Conservation (phyloP, 2,888 invertebrate genomes). For the Drosophila melanocephala region DNA sequence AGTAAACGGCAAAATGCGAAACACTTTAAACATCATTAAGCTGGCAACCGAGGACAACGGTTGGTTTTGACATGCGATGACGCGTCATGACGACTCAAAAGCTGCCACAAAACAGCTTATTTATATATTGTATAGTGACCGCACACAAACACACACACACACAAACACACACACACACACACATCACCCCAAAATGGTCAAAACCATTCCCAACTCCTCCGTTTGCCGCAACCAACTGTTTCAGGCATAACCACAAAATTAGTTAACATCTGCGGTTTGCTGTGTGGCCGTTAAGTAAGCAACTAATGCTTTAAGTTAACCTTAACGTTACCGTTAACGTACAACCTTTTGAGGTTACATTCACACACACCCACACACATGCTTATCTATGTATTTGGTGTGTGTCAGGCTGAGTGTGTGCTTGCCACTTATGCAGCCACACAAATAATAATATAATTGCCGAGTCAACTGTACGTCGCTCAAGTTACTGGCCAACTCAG, state of each 20-base stretch:
- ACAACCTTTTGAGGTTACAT: conserved; percentile 72
- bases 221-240: conserved; percentile 58
- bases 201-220: background rate
- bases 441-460: conserved; percentile 11
- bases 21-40: conserved; percentile 47
- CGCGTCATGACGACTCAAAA: conserved; percentile 63
- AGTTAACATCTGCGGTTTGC: conserved; percentile 74
- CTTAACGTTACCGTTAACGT: conserved; percentile 62
- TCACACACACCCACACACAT: background rate
- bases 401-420: conserved; percentile 30
- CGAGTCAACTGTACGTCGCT: conserved; percentile 32
- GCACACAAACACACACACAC: conserved; percentile 14
- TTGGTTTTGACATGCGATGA: conserved; percentile 75
- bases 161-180: conserved; percentile 2
- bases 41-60: conserved; percentile 32
- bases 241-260: conserved; percentile 75
- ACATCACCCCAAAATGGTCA: conserved; percentile 9
- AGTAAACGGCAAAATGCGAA: conserved; percentile 43
- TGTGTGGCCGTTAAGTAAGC: conserved; percentile 69
- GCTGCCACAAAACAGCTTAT: conserved; percentile 65
- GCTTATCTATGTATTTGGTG: conserved; percentile 2
- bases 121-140: conserved; percentile 60
- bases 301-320: conserved; percentile 72
- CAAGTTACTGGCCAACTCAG: conserved; percentile 20
- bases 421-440: conserved; percentile 29